Evolutionary conservation across 2,113 vertebrate genomes (phyloP).

Genomic region (Cairina moschata): DNA sequence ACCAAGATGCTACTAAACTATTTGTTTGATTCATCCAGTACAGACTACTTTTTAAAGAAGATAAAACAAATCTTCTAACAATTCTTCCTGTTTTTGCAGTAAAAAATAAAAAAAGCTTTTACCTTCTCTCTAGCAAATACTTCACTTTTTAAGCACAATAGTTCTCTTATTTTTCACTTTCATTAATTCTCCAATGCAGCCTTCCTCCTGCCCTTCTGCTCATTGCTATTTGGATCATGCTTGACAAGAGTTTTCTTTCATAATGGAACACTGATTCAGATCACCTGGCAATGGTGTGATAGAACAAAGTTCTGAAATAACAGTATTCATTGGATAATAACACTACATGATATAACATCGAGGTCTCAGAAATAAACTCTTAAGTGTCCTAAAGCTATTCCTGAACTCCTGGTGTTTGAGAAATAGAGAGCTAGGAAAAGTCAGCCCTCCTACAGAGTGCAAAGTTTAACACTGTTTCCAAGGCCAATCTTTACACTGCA

Average conservation of each 20-base stretch:
- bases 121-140: background rate
- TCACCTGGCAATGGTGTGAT: background rate
- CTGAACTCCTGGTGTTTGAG: background rate
- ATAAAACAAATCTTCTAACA: no score
- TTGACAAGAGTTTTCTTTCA: background rate
- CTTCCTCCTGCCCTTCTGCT: accelerated
- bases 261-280: background rate
- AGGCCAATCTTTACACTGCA: background rate
- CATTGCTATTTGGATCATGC: background rate
- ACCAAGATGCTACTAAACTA: background rate
- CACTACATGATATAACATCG: background rate
- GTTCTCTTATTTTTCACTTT: background rate
- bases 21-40: background rate
- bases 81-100: no score
- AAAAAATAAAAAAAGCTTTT: background rate
- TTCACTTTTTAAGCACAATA: background rate
- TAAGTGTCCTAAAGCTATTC: background rate
- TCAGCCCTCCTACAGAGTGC: background rate
- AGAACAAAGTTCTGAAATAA: background rate
- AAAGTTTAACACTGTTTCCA: background rate
- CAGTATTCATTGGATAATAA: background rate
- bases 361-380: background rate
- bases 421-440: background rate
- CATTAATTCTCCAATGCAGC: background rate
- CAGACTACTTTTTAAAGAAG: background rate